Base-by-base conservation (phyloP, 2,113 vertebrate genomes). In the Arvicanthis niloticus region DNA sequence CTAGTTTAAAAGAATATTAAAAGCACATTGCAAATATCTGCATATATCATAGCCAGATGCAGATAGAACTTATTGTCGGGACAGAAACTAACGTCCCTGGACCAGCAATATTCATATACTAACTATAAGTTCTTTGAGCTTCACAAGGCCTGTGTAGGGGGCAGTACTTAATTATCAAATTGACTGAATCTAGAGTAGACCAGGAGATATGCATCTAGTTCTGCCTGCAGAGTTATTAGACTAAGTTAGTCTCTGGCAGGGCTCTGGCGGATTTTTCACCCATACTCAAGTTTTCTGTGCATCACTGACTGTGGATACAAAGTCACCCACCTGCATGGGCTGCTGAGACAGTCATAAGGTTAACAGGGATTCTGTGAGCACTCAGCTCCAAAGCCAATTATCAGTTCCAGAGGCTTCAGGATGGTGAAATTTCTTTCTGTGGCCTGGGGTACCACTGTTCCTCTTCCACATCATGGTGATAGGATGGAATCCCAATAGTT, bases 1-100 rank as follows among this genome's bases (percentile, higher is more conserved):
- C 93, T 42, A 51, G 29, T 34, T 88, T 68, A 88, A 70, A 68
- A 76, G 37, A 94, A 3, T 62, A 56, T 42, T n/a, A 19, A 65
- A 91, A 89, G 76, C 65, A 85, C 29, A 88, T 51, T 40, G 40
- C 3, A 94, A 93, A 89, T 87, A 12, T 65, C 26, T 92, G 67
- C 89, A 76, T 70, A 58, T 2, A 86, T 29, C 8, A 86, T 56
- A 37, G 13, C 26, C 58, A 95, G 15, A 96, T 51, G 42, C 9
- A 87, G 45, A 88, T 22, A 93, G 40, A 89, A 65, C 16, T 45
- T 3, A 68, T 5, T 34, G n/a, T 68, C 24, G 51, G 22, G n/a
- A 80, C 26, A 60, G 67, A 91, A 5, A 10, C 85, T 62, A 56
- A 40, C 40, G 1, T 29, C 60, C 67, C 24, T 8, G 7, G 26